Evolutionary conservation across 2,797 vertebrate species (phyloP), one percentile per base, ranked within the genome.

Genomic region (Periparus ater): DNA sequence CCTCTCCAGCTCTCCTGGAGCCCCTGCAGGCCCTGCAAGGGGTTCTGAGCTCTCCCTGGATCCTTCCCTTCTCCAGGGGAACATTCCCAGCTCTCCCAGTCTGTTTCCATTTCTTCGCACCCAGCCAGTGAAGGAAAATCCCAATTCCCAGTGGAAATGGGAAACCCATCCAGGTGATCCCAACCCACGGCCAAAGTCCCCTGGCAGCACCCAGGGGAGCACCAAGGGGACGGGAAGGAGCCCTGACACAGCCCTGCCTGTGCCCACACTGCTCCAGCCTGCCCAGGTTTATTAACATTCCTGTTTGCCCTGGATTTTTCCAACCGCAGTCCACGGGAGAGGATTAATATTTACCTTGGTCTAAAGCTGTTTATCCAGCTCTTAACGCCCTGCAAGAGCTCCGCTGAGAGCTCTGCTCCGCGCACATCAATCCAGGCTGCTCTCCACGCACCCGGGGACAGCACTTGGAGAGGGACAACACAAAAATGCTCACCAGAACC

Each of bases 331-430:
- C 86, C 80, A 70, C 27, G 38, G 70, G 94, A 96, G 80, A 75
- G 84, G 91, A 91, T 97, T 96, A 92, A 96, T 97, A 95, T 91
- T 94, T 96, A 88, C 94, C 94, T 96, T 93, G 79, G 66, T 90
- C 89, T 93, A 94, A 95, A 96, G 88, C 89, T 90, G 86, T 98
- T 98, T 96, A 94, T 80, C 79, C 85, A 85, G 78, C 83, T 81
- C 75, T 78, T 74, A 92, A 95, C 34, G 47, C 75, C 61, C 90
- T 61, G 93, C 85, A 60, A 81, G 20, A 68, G 78, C 91, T 96
- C 93, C 89, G 62, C 77, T 63, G 82, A 83, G 89, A 91, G 74
- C 77, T 89, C 90, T 44, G 76, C 74, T 88, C 88, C 54, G 10
- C 53, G 86, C 78, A 38, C 68, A n/a, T 72, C 34, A 6, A 54